These are phyloP conservation scores for Oncorhynchus clarkii DNA, from an alignment of 2,113 vertebrate genomes.

Conservation along the genomic window DNA sequence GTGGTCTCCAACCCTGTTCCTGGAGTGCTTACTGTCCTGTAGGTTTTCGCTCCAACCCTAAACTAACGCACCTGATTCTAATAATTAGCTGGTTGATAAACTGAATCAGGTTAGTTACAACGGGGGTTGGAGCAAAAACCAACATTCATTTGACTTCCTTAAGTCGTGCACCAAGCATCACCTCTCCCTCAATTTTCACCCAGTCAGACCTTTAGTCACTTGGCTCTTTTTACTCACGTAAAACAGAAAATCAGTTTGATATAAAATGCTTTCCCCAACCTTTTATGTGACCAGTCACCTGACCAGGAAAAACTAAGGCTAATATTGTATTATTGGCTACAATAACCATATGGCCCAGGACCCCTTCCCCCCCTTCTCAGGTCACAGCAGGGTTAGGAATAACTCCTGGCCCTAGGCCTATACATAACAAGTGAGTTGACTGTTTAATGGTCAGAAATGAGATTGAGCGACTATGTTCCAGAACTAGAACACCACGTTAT, in stretches of 20 bases:
- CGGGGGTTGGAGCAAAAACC: slow-evolving; percentile 4
- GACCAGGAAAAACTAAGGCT: slow-evolving; percentile 31
- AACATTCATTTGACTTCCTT: slow-evolving; percentile 53
- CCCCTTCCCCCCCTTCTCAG: too few relatives aligned
- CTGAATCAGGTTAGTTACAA: too few relatives aligned
- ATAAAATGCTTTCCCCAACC: not conserved
- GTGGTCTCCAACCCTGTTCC: not conserved
- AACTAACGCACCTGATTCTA: too few relatives aligned
- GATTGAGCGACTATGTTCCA: not conserved
- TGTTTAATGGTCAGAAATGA: too few relatives aligned
- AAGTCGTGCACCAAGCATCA: slow-evolving; percentile 42
- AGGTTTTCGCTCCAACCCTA: too few relatives aligned
- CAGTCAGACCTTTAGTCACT: slow-evolving; percentile 1
- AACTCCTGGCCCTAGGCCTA: too few relatives aligned
- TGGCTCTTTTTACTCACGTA: slow-evolving; percentile 18
- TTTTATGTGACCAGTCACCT: too few relatives aligned
- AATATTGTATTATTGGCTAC: not conserved
- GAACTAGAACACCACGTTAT: slow-evolving; percentile 2
- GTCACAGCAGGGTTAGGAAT: too few relatives aligned
- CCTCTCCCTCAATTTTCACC: slow-evolving; percentile 33
- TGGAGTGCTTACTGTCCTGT: too few relatives aligned
- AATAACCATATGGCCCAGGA: too few relatives aligned
- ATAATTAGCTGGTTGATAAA: too few relatives aligned
- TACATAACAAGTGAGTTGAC: too few relatives aligned
- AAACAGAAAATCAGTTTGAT: slow-evolving; percentile 34